Evolutionary conservation across 2,797 vertebrate genomes (phyloP).

Genomic region (Pogonophryne albipinna): DNA sequence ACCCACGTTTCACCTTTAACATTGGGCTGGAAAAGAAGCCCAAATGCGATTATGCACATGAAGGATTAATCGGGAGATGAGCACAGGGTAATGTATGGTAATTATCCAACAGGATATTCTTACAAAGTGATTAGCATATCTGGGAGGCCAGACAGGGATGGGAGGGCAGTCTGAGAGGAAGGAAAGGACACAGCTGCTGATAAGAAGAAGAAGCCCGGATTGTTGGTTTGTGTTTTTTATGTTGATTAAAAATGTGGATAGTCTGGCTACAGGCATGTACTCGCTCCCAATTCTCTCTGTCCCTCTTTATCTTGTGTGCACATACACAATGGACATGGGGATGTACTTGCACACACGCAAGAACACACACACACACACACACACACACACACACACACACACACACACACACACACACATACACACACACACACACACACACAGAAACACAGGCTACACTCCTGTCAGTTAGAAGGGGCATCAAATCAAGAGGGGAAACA

Average conservation of each 20-base stretch:
- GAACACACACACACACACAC: background rate
- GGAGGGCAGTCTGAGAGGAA: conserved; percentile 83
- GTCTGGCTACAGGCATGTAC: conserved; percentile 71
- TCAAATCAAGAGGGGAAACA: conserved; percentile 32
- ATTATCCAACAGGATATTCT: conserved; percentile 96
- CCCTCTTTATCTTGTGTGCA: conserved; percentile 49
- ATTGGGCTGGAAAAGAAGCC: conserved; percentile 86
- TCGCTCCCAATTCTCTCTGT: conserved; percentile 37
- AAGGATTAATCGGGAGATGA: conserved; percentile 97
- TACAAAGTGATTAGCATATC: conserved; percentile 96
- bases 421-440: conserved; percentile 13
- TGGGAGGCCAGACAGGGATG: conserved; percentile 91
- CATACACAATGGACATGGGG: conserved; percentile 48
- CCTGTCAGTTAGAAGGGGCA: background rate
- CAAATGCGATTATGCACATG: conserved; percentile 98
- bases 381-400: background rate
- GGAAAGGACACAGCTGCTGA: conserved; percentile 82
- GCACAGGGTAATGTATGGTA: conserved; percentile 94
- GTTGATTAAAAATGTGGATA: conserved; percentile 78
- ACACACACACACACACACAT: background rate
- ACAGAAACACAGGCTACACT: conserved; percentile 10
- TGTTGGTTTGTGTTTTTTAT: conserved; percentile 68
- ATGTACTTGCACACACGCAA: conserved; percentile 22
- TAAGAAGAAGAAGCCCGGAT: conserved; percentile 77
- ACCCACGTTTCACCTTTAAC: conserved; percentile 92